A percentile compares a stretch with the other conserved stretches of the same genome.
phyloP scores from a whole-genome alignment of 2,888 invertebrate genomes.

The Ichneumoninae sp. region DNA sequence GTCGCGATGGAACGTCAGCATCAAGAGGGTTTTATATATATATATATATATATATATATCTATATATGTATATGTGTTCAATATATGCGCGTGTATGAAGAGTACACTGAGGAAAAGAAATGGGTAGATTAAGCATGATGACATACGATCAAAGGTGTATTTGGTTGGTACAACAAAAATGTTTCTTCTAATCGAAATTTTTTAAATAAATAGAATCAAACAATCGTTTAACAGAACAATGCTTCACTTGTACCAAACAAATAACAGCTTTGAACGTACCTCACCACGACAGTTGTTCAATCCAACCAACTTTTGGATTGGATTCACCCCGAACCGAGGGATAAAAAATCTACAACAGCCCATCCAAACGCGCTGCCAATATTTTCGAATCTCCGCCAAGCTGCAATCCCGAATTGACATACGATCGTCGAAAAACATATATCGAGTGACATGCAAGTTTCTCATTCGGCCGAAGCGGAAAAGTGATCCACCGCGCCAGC shows the following conservation, averaged over 20 bases:
- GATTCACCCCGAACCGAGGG: conserved; percentile 93
- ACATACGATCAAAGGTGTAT: too few species aligned
- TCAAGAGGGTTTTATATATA: too few species aligned
- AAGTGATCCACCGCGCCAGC: neutral
- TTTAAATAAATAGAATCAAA: too few species aligned
- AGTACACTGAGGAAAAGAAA: neutral
- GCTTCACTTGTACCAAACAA: too few species aligned
- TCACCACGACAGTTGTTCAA: too few species aligned
- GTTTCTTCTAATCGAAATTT: too few species aligned
- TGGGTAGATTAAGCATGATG: too few species aligned
- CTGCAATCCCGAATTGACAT: neutral
- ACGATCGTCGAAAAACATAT: neutral
- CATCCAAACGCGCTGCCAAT: neutral
- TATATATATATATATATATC: neutral
- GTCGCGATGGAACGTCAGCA: neutral
- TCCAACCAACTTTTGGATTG: neutral
- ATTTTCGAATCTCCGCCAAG: neutral
- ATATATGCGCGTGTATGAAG: neutral
- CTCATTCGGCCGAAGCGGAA: neutral
- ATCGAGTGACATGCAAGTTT: neutral
- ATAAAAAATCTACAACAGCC: too few species aligned
- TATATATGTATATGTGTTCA: neutral
- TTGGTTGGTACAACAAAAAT: too few species aligned
- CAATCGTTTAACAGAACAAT: too few species aligned
- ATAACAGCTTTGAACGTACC: too few species aligned